A percentile compares a stretch with the other conserved stretches of the same genome.
Evolutionary conservation across 2,888 invertebrate genomes (phyloP).

Genomic region (Scelioninae gen. 2): DNA sequence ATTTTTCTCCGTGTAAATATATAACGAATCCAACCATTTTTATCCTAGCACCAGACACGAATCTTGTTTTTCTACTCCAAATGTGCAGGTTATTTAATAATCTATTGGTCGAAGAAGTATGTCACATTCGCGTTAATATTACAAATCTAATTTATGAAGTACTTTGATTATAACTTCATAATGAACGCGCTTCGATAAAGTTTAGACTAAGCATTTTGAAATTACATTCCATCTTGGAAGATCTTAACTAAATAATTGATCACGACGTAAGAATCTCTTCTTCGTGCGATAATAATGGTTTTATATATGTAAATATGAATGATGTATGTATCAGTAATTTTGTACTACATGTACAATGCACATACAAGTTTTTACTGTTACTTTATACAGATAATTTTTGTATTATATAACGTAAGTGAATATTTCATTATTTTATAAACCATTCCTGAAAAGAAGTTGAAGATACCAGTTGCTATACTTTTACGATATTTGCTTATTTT

Average conservation of each 20-base stretch:
- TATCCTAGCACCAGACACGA: neutral
- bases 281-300: neutral
- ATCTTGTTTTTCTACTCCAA: neutral
- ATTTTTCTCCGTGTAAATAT: too few relatives aligned
- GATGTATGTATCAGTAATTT: too few relatives aligned
- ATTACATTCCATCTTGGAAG: neutral
- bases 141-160: constrained; percentile 6
- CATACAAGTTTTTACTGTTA: too few relatives aligned
- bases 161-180: constrained; percentile 9
- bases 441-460: too few relatives aligned
- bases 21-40: neutral
- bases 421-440: too few relatives aligned
- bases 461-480: too few relatives aligned
- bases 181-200: constrained; percentile 8
- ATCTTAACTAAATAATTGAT: constrained; percentile 2
- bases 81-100: neutral
- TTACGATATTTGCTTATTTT: too few relatives aligned
- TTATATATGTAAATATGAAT: too few relatives aligned
- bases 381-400: too few relatives aligned
- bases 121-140: constrained; percentile 11
- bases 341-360: too few relatives aligned
- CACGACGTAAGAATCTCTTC: neutral
- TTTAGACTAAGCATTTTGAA: constrained; percentile 13
- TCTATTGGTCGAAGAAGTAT: constrained; percentile 3
- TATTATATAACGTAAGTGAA: too few relatives aligned